phyloP scores from a whole-genome alignment of 1,140 invertebrate genomes.

The Acyrthosiphon pisum region DNA sequence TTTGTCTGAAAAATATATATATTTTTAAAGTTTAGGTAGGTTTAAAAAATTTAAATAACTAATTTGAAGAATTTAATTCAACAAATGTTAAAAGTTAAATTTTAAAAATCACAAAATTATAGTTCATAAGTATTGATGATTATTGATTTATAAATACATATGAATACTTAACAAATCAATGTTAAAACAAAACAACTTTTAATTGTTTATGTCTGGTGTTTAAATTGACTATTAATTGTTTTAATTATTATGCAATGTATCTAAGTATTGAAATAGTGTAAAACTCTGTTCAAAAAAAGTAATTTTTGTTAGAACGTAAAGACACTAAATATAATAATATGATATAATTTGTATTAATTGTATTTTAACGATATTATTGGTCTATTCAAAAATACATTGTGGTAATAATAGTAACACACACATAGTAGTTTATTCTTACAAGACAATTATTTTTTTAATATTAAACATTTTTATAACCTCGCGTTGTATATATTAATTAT shows the following conservation, averaged over 20 bases:
- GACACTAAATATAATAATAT: not conserved
- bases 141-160: too few relatives aligned
- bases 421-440: not conserved
- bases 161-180: not conserved
- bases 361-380: not conserved
- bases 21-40: not conserved
- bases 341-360: not conserved
- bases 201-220: not conserved
- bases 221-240: not conserved
- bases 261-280: not conserved
- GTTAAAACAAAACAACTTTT: not conserved
- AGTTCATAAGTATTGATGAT: too few relatives aligned
- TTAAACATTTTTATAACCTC: not conserved
- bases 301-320: not conserved
- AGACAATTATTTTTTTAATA: not conserved
- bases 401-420: not conserved
- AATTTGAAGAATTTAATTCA: not conserved
- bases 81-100: not conserved
- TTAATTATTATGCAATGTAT: not conserved
- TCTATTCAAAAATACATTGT: not conserved
- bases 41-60: not conserved
- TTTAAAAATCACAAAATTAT: not conserved
- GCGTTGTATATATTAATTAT: not conserved
- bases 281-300: not conserved
- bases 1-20: not conserved